These are phyloP conservation scores for Drosophila imparisetae DNA, from an alignment of 2,888 invertebrate genomes.

Conservation along the genomic window DNA sequence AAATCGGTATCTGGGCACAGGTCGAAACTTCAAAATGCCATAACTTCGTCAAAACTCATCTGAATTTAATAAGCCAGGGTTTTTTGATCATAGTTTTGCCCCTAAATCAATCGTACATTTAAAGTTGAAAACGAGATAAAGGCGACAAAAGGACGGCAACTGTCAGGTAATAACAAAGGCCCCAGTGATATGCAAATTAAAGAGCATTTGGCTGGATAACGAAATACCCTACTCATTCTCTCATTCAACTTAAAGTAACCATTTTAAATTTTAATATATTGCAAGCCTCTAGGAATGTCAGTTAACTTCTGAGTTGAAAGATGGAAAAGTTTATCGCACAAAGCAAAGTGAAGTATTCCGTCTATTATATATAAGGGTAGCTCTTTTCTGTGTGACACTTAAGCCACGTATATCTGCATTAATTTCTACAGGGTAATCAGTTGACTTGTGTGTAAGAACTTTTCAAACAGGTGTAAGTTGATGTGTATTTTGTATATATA, in stretches of 20 bases:
- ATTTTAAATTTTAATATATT: not conserved
- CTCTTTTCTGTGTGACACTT: not conserved
- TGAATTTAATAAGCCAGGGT: too few relatives aligned
- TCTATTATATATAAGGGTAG: not conserved
- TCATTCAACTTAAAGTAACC: not conserved
- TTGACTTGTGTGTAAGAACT: slow-evolving; percentile 28
- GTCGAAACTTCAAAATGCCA: too few relatives aligned
- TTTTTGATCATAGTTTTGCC: too few relatives aligned
- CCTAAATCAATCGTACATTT: too few relatives aligned
- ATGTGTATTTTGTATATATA: slow-evolving; percentile 3
- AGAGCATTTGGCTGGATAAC: not conserved
- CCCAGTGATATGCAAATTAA: not conserved
- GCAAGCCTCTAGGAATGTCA: not conserved
- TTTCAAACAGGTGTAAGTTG: slow-evolving; percentile 32
- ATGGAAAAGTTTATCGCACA: not conserved
- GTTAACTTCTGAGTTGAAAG: not conserved
- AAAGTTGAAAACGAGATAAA: too few relatives aligned
- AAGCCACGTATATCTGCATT: not conserved
- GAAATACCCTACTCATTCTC: not conserved
- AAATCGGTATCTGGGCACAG: too few relatives aligned
- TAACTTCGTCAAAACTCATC: too few relatives aligned
- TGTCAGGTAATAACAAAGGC: slow-evolving; percentile 43
- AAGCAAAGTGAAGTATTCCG: not conserved
- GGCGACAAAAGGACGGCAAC: slow-evolving; percentile 48
- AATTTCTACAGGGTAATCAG: slow-evolving; percentile 38